Conservation (phyloP, 2,797 vertebrate species). For the Xenops minutus region DNA sequence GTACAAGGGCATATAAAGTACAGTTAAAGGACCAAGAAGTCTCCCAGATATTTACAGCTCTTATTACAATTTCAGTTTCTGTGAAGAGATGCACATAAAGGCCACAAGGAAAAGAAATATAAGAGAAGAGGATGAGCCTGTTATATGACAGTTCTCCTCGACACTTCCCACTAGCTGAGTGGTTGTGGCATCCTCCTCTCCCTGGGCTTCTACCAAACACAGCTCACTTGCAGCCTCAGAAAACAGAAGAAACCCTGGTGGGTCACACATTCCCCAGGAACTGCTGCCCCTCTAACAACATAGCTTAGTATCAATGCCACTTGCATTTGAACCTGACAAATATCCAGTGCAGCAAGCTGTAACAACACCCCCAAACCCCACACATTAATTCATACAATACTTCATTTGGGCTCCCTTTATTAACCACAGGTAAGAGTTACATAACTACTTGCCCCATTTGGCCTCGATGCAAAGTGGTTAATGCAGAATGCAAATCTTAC, state of each 20-base stretch:
- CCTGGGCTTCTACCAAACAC: no score
- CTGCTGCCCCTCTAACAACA: neutral
- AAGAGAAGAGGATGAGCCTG: neutral
- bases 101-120: neutral
- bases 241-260: neutral
- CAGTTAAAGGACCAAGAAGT: no score
- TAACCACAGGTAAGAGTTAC: neutral
- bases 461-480: neutral
- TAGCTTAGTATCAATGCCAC: rapidly evolving
- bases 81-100: neutral
- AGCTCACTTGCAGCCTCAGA: neutral
- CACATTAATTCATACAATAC: neutral
- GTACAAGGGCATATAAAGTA: neutral
- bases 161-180: rapidly evolving
- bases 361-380: neutral
- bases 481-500: neutral
- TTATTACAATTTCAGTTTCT: neutral
- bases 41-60: neutral
- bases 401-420: neutral
- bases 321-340: neutral
- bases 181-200: neutral
- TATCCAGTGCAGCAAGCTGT: neutral
- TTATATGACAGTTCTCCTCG: neutral
- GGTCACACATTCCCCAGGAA: neutral
- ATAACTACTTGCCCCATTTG: neutral